A percentile compares a stretch with the other conserved stretches of the same genome.
Conservation (phyloP, 2,888 invertebrate species). For the Linnaemya tessellans region DNA sequence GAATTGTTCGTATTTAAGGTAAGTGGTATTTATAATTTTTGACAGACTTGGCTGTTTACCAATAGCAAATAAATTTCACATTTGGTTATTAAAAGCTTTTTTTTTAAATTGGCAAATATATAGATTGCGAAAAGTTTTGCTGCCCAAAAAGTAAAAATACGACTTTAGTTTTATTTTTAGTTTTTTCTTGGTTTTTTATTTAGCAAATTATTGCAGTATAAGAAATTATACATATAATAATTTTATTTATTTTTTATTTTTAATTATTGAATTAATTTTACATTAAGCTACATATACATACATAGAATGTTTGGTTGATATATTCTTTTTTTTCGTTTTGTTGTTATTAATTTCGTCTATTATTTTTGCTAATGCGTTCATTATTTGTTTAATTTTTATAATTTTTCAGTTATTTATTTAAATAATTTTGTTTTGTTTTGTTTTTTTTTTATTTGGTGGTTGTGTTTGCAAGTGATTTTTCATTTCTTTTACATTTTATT, state of each 20-base stretch:
- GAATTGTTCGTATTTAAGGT: too few species aligned
- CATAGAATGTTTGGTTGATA: constrained; percentile 73
- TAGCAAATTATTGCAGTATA: constrained; percentile 80
- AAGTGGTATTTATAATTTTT: too few species aligned
- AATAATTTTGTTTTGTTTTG: constrained; percentile 79
- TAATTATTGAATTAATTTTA: constrained; percentile 67
- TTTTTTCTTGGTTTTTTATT: constrained; percentile 73
- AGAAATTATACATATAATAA: constrained; percentile 76
- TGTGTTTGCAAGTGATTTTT: constrained; percentile 79
- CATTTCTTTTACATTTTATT: constrained; percentile 33
- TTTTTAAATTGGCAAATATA: too few species aligned
- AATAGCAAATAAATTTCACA: too few species aligned
- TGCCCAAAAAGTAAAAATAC: background rate
- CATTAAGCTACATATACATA: constrained; percentile 76
- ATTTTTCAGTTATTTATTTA: constrained; percentile 71
- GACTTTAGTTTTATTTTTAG: constrained; percentile 8
- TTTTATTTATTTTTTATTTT: constrained; percentile 57
- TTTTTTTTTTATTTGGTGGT: constrained; percentile 80
- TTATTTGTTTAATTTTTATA: constrained; percentile 56
- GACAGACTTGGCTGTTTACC: too few species aligned
- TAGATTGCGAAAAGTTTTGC: too few species aligned
- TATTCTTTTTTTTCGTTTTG: background rate
- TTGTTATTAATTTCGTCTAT: constrained; percentile 55
- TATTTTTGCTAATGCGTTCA: constrained; percentile 71
- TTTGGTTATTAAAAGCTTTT: too few species aligned